These are phyloP conservation scores for Aethes cnicana DNA, from an alignment of 2,888 invertebrate species.

Conservation along the genomic window DNA sequence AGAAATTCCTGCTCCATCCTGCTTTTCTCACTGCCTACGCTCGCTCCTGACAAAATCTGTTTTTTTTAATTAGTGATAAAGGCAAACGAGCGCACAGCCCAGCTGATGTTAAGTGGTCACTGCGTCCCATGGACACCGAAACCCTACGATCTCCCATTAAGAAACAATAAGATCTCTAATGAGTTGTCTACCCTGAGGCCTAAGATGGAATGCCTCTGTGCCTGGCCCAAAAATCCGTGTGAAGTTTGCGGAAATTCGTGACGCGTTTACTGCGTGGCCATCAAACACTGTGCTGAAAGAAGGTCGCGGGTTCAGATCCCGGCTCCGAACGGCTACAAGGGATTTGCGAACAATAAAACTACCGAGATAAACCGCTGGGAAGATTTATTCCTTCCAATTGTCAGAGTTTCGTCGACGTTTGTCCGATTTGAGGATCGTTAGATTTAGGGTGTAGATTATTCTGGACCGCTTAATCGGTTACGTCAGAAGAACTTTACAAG, in stretches of 20 bases:
- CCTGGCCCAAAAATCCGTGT: too few species aligned
- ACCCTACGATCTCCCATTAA: too few species aligned
- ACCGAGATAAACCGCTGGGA: constrained; percentile 30
- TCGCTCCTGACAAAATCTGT: not conserved
- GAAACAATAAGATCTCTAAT: too few species aligned
- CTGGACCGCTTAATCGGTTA: not conserved
- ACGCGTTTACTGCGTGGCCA: not conserved
- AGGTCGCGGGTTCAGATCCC: constrained; percentile 15
- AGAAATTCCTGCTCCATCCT: too few species aligned
- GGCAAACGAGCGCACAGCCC: too few species aligned
- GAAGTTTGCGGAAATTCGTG: not conserved
- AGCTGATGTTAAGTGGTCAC: too few species aligned
- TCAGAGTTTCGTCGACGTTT: constrained; percentile 21
- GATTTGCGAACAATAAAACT: constrained; percentile 31
- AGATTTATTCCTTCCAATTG: constrained; percentile 31
- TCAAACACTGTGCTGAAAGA: not conserved
- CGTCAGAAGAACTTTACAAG: not conserved
- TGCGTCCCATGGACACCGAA: too few species aligned
- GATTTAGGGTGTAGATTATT: not conserved
- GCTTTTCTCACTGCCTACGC: too few species aligned
- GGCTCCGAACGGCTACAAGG: constrained; percentile 23
- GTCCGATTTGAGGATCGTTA: constrained; percentile 26
- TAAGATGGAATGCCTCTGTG: too few species aligned
- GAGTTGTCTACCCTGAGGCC: too few species aligned
- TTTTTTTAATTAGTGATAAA: too few species aligned